Percentiles rank a stretch among this genome's conserved stretches.
These are phyloP conservation scores for Meteorus colon DNA, from an alignment of 2,888 invertebrate species.

Conservation along the genomic window DNA sequence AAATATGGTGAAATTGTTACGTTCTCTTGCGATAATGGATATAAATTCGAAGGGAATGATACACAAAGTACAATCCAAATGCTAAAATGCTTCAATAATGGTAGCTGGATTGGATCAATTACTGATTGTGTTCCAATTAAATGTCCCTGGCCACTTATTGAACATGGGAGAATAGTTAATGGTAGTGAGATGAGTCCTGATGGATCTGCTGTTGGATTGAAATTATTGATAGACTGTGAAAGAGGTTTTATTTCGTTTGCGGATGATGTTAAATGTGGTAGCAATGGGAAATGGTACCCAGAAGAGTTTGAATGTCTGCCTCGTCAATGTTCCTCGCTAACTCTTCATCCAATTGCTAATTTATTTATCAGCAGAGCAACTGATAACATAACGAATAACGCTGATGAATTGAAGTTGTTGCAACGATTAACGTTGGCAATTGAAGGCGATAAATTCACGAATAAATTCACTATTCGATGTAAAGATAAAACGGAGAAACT, in stretches of 20 bases:
- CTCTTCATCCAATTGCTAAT: conserved; percentile 53
- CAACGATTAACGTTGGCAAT: conserved; percentile 33
- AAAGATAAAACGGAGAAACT: conserved; percentile 48
- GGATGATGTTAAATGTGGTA: conserved; percentile 75
- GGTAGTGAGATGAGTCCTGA: conserved; percentile 23
- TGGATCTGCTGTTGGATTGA: conserved; percentile 53
- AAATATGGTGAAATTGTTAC: conserved; percentile 56
- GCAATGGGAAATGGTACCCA: conserved; percentile 79
- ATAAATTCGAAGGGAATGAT: conserved; percentile 58
- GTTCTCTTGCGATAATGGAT: conserved; percentile 59
- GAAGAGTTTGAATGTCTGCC: conserved; percentile 75
- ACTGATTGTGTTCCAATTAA: conserved; percentile 74
- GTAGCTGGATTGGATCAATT: conserved; percentile 78
- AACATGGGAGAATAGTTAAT: conserved; percentile 52
- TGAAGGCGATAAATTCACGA: conserved; percentile 56
- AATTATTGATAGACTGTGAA: conserved; percentile 72
- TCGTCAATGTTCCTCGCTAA: conserved; percentile 51
- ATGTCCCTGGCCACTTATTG: conserved; percentile 56
- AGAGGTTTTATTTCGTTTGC: conserved; percentile 77
- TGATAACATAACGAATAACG: conserved; percentile 25
- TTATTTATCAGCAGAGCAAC: conserved; percentile 36
- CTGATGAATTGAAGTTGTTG: conserved; percentile 39
- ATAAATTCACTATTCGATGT: conserved; percentile 56
- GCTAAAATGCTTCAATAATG: conserved; percentile 76
- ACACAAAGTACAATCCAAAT: conserved; percentile 56